phyloP scores from a whole-genome alignment of 2,113 vertebrate genomes.

The Aramus guarauna region DNA sequence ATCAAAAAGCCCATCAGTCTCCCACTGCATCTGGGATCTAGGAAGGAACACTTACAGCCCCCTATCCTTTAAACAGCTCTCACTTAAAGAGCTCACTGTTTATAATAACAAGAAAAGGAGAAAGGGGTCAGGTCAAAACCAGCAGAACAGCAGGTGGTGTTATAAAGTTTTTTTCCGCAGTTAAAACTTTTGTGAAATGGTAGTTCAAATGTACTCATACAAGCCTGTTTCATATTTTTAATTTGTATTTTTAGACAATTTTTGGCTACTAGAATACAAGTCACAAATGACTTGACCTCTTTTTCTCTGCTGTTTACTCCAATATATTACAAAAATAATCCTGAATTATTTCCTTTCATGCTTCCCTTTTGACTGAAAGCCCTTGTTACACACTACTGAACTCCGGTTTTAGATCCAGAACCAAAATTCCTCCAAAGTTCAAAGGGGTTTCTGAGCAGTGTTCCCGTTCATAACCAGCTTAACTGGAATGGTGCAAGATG shows the following conservation, averaged over 20 bases:
- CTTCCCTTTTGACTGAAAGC: conserved; percentile 36
- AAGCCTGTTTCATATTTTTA: conserved; percentile 39
- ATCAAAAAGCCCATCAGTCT: conserved; percentile 81
- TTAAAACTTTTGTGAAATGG: conserved; percentile 62
- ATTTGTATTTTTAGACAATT: conserved; percentile 55
- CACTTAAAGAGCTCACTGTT: conserved; percentile 87
- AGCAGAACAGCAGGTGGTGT: conserved; percentile 82
- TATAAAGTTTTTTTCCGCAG: conserved; percentile 60
- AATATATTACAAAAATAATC: conserved; percentile 39
- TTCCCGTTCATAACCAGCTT: conserved; percentile 4
- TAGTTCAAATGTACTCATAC: conserved; percentile 20
- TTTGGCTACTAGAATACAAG: conserved; percentile 24
- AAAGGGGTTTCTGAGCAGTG: conserved; percentile 8
- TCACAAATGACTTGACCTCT: conserved; percentile 2
- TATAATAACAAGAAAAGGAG: conserved; percentile 87
- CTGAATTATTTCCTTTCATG: conserved; percentile 10
- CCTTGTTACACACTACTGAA: conserved; percentile 6
- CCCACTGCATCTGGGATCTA: conserved; percentile 79
- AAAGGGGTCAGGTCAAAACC: conserved; percentile 82
- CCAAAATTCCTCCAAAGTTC: conserved; percentile 62
- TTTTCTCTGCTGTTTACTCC: conserved; percentile 24
- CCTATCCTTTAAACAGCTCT: conserved; percentile 82
- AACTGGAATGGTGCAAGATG: conserved; percentile 55
- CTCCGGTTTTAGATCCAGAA: conserved; percentile 47
- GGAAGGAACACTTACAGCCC: conserved; percentile 78